Base-by-base conservation (phyloP, 1,140 invertebrate species). In the Dinoponera quadriceps region DNA sequence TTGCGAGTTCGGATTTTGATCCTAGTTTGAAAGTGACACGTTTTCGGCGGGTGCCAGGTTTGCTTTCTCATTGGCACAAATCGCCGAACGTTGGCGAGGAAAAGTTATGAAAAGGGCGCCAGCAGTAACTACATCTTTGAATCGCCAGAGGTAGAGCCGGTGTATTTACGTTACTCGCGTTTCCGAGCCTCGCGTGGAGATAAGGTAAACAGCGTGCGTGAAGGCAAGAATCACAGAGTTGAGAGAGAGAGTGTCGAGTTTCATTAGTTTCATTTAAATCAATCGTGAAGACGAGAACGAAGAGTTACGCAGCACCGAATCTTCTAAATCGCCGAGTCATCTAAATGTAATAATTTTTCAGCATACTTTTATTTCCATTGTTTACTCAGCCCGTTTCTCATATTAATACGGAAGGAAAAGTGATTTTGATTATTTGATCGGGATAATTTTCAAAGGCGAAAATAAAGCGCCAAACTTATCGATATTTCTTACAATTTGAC, bases 11-110 rank as follows among this genome's bases (percentile, higher is more conserved):
- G 22, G 5, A 48, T 38, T 48, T 48, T 18, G 44, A 48, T 49
- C 18, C 22, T 27, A 48, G n/a, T 65, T 68, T 18, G 29, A 68
- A 66, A 68, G 65, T 68, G 44, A 68, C 18, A 49, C 22, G 38
- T 66, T 66, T 25, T 7, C 1, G 25, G 25, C 16, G 25, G 20
- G 60, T 0, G 16, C 29, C 38, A n/a, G 16, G 7, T 29, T n/a
- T 49, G 33, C 20, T 33, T 73, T 5, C 38, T 59, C 20, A 38
- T 33, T 63, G 13, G 2, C 27, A 33, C 14, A 33, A 3, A 29
- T 1, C 22, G 16, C 9, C 44, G 44, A 27, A 14, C 29, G 14
- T 69, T 11, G 18, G 4, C 22, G 13, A 68, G 20, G 0, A 60
- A 65, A 63, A 20, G 68, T 68, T 68, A 66, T n/a, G 33, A 78